Evolutionary conservation across 2,113 vertebrate genomes (phyloP), one percentile per base, ranked within the genome.

Genomic region (Copsychus sechellarum): DNA sequence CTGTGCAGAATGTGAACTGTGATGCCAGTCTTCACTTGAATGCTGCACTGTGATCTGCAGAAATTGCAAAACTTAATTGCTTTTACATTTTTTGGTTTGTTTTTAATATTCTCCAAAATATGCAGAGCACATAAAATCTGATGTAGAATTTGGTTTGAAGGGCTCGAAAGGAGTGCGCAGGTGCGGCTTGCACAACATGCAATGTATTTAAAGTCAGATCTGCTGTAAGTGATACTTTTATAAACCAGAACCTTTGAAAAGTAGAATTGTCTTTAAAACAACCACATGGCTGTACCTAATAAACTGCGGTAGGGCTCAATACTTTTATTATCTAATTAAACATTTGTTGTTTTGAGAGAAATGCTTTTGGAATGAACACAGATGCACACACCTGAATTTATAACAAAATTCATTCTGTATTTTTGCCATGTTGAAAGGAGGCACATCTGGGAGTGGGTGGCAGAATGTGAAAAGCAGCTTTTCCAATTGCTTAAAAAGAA

Each of bases 251-350:
- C 87, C 79, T 95, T 90, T 95, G 74, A 88, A 85, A 95, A 77
- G 70, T 86, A 40, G 54, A 93, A 70, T 70, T 91, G 84, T 88
- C 89, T 92, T 94, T 90, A 79, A 92, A 95, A 69, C 38, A 73
- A 54, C 87, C 95, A 92, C 92, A 95, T 96, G 96, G 89, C 89
- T 88, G 61, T 65, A 79, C 31, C 42, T 95, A 92, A 93, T 97
- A 93, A 95, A 95, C 93, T 95, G 93, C 87, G 95, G 93, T 97
- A 87, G 95, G 87, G 85, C 92, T 96, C 67, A 92, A 79, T 95
- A 72, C 91, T 95, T 96, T 96, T 96, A 96, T 91, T 95, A 89
- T 38, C 70, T 93, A 91, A 95, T 94, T 90, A 95, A 95, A 73
- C 34, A 48, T 90, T 83, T 93, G 56, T 53, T 90, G 29, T 36